Evolutionary conservation across 2,113 vertebrate genomes (phyloP), one percentile per base, ranked within the genome.

Genomic region (Semicossyphus pulcher): DNA sequence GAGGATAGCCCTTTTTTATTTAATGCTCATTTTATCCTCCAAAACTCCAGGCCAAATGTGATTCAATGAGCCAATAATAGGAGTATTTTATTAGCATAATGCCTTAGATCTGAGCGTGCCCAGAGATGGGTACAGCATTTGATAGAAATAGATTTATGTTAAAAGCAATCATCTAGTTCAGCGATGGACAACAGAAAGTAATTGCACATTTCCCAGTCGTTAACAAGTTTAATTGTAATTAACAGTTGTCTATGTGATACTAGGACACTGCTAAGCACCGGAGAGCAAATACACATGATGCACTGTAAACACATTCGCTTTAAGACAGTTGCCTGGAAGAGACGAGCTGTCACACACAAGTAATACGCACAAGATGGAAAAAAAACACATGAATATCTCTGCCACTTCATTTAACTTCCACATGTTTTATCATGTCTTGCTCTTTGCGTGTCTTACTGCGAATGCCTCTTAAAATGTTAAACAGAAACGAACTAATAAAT

Each of bases 1-100:
- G 81, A 87, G 83, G 79, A 68, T 29, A 25, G 59, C 58, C 21
- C 23, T 69, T 83, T 56, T 83, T 85, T 73, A 58, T 71, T 88
- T 74, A 83, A 84, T 85, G 79, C 78, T 87, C 82, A 69, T 74
- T 87, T 83, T 76, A 78, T 86, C 83, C 78, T 72, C 44, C 64
- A 76, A 65, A 85, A 77, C 88, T 84, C 23, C 60, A 47, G 86
- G 83, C 88, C 72, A 87, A 81, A 87, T 81, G 53, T 69, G 72
- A 72, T 67, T 68, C 81, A 79, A 84, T 81, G 66, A 83, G 72
- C 64, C 73, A 80, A 77, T 57, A 61, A 67, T 69, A 76, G 66
- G 41, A 32, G 65, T 49, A 12, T 45, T 61, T 72, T 69, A 82
- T 86, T 87, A 85, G 59, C 79, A 80, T 88, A 80, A 80, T 76